These are phyloP conservation scores for Macropus fuliginosus DNA, from an alignment of 2,797 vertebrate species.

Conservation along the genomic window DNA sequence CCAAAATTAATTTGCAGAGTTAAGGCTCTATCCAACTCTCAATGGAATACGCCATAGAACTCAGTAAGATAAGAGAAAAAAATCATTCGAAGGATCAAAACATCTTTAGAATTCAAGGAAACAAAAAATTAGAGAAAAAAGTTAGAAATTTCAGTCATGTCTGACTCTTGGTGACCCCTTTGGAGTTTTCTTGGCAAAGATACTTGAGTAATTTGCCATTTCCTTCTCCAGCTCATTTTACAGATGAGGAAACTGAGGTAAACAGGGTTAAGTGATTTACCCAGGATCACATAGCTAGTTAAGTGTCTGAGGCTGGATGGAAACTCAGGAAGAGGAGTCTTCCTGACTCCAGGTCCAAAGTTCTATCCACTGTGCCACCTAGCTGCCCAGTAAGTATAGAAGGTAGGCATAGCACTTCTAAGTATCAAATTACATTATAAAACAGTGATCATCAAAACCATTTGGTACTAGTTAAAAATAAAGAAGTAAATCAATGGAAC, in stretches of 20 bases:
- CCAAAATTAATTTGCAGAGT: not conserved
- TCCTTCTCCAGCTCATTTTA: not conserved
- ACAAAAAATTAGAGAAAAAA: not conserved
- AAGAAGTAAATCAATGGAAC: not conserved
- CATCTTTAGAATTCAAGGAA: not conserved
- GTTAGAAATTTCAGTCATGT: not conserved
- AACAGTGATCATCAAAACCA: not conserved
- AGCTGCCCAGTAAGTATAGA: not conserved
- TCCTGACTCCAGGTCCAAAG: constrained; percentile 23
- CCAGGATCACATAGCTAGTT: not conserved
- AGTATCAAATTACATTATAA: not conserved
- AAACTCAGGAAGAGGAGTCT: not conserved
- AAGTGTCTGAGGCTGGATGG: not conserved
- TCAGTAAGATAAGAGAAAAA: not conserved
- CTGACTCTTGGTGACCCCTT: not conserved
- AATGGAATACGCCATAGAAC: not conserved
- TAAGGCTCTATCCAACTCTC: not conserved
- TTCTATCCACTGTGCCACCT: constrained; percentile 25
- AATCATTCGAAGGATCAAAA: not conserved
- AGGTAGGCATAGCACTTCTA: not conserved
- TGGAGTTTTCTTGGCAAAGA: not conserved
- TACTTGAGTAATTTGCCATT: not conserved
- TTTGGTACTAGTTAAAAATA: not conserved
- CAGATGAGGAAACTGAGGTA: constrained; percentile 54
- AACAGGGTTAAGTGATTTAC: constrained; percentile 23